phyloP scores from a whole-genome alignment of 2,888 invertebrate genomes.

The Trachelus stipa region DNA sequence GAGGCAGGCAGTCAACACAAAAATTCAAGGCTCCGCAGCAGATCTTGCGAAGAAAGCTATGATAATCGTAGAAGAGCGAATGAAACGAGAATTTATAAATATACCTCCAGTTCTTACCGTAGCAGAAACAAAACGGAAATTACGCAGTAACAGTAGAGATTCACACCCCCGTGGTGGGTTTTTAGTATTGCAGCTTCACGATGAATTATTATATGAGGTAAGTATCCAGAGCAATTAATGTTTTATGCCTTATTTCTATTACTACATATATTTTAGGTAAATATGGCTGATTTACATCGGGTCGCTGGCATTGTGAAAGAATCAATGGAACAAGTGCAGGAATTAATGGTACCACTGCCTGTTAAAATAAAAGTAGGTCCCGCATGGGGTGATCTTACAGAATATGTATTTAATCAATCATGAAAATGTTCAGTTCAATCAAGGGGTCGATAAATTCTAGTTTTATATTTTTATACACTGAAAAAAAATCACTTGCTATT shows the following conservation, averaged over 20 bases:
- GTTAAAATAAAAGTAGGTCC: slow-evolving; percentile 87
- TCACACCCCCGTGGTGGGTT: slow-evolving; percentile 67
- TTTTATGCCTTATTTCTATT: neutral
- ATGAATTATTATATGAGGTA: slow-evolving; percentile 94
- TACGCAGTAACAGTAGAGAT: slow-evolving; percentile 45
- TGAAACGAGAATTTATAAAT: slow-evolving; percentile 66
- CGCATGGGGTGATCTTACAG: slow-evolving; percentile 78
- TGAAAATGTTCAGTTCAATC: neutral
- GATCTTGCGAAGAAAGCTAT: slow-evolving; percentile 95
- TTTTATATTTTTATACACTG: neutral
- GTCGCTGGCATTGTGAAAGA: slow-evolving; percentile 76
- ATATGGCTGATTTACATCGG: slow-evolving; percentile 69
- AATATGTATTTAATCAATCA: neutral
- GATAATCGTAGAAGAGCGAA: slow-evolving; percentile 77
- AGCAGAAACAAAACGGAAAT: slow-evolving; percentile 38
- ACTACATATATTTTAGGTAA: slow-evolving; percentile 68
- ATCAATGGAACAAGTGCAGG: slow-evolving; percentile 84
- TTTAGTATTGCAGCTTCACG: slow-evolving; percentile 92
- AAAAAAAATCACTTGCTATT: neutral
- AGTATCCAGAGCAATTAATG: slow-evolving; percentile 20
- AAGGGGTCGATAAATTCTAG: neutral
- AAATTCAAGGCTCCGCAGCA: slow-evolving; percentile 96
- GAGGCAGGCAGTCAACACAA: slow-evolving; percentile 96
- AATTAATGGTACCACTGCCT: slow-evolving; percentile 83
- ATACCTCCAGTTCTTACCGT: slow-evolving; percentile 36